phyloP scores from a whole-genome alignment of 2,888 invertebrate genomes.

The Lathronympha strigana region DNA sequence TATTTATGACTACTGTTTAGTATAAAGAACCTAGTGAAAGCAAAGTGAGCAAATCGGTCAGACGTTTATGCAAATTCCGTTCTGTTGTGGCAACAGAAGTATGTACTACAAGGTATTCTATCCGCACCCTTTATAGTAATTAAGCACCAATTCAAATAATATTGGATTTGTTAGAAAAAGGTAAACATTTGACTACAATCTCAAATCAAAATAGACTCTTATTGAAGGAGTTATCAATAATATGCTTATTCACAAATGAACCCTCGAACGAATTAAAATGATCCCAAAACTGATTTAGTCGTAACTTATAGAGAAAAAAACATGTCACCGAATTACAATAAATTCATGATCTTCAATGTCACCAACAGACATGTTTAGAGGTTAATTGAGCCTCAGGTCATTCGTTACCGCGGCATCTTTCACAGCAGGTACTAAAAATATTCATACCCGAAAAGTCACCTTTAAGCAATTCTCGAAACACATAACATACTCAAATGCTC shows the following conservation, averaged over 20 bases:
- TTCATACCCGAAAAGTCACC: slow-evolving; percentile 7
- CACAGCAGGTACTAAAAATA: slow-evolving; percentile 6
- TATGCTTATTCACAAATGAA: no score
- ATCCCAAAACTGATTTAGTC: no score
- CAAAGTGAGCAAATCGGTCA: slow-evolving; percentile 8
- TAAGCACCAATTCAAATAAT: neutral
- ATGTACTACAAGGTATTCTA: neutral
- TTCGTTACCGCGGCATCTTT: slow-evolving; percentile 4
- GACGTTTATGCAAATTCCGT: slow-evolving; percentile 16
- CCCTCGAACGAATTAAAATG: no score
- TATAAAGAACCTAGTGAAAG: slow-evolving; percentile 18
- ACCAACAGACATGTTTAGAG: neutral
- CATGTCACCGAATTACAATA: neutral
- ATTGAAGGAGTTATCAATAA: no score
- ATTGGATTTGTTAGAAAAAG: neutral
- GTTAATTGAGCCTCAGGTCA: neutral
- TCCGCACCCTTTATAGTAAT: neutral
- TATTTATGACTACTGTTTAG: slow-evolving; percentile 17
- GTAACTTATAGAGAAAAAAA: no score
- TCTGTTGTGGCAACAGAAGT: neutral
- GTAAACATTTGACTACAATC: no score
- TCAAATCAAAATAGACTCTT: no score
- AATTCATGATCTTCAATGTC: neutral
- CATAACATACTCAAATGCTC: slow-evolving; percentile 18
- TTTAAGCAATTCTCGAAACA: slow-evolving; percentile 16